A percentile compares a stretch with the other conserved stretches of the same genome.
These are phyloP conservation scores for Falco peregrinus DNA, from an alignment of 2,797 vertebrate genomes.

Conservation along the genomic window DNA sequence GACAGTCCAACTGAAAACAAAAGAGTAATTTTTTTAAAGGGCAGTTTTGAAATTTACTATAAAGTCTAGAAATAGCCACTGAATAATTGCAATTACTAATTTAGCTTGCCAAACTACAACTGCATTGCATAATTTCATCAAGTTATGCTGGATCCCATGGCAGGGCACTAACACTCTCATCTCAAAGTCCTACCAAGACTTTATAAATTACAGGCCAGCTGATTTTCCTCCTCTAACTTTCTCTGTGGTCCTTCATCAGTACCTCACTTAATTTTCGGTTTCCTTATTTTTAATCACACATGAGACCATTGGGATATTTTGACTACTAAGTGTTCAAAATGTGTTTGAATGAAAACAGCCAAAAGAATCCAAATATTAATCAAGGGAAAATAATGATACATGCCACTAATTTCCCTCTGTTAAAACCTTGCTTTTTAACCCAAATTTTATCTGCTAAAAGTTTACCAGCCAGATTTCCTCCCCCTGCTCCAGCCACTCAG, in stretches of 20 bases:
- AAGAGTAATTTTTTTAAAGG: neutral
- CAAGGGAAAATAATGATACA: neutral
- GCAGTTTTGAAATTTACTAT: neutral
- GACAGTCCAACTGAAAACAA: neutral
- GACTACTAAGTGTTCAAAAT: neutral
- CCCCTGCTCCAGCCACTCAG: neutral
- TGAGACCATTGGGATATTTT: neutral
- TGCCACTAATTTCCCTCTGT: neutral
- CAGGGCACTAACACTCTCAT: neutral
- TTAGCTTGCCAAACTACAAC: neutral
- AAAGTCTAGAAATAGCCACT: neutral
- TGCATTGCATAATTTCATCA: neutral
- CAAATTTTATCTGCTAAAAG: slow-evolving; percentile 2
- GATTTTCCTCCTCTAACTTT: neutral
- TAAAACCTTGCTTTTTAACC: neutral
- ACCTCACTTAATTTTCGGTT: neutral
- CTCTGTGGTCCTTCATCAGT: neutral
- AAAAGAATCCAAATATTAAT: neutral
- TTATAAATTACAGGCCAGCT: neutral
- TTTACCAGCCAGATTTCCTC: slow-evolving; percentile 31
- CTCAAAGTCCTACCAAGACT: neutral
- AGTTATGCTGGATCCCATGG: neutral
- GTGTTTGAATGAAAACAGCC: neutral
- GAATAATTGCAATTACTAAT: slow-evolving; percentile 3
- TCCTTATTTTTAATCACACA: slow-evolving; percentile 1